These are phyloP conservation scores for Metalampra italica DNA, from an alignment of 2,888 invertebrate genomes.

Conservation along the genomic window DNA sequence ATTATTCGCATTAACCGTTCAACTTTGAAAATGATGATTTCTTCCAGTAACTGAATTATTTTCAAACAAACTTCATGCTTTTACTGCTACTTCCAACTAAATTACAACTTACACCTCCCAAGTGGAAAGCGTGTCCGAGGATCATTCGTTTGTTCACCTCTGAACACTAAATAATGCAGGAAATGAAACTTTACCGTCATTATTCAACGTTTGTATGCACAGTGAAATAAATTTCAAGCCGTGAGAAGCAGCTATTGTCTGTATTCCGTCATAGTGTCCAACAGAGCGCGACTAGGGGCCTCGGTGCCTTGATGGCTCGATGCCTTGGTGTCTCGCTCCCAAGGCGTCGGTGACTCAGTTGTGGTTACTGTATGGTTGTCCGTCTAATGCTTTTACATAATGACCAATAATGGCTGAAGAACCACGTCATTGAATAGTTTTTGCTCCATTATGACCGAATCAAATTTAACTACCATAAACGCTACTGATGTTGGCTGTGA, in stretches of 20 bases:
- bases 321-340: background rate
- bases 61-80: no score
- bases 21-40: no score
- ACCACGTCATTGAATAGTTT: constrained; percentile 19
- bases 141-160: background rate
- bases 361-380: constrained; percentile 10
- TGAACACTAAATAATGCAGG: background rate
- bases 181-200: constrained; percentile 5
- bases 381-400: constrained; percentile 9
- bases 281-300: constrained; percentile 53
- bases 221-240: constrained; percentile 43
- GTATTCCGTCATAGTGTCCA: constrained; percentile 46
- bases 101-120: no score
- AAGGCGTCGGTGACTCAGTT: background rate
- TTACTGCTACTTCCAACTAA: no score
- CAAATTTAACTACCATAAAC: background rate
- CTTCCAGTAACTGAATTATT: no score
- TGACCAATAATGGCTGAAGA: constrained; percentile 13
- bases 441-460: background rate
- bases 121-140: background rate
- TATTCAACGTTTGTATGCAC: constrained; percentile 20
- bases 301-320: constrained; percentile 23
- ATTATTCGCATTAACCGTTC: no score
- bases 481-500: no score
- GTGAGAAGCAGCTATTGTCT: constrained; percentile 61